phyloP scores from a whole-genome alignment of 2,113 vertebrate genomes.

The Sinocyclocheilus anophthalmus region DNA sequence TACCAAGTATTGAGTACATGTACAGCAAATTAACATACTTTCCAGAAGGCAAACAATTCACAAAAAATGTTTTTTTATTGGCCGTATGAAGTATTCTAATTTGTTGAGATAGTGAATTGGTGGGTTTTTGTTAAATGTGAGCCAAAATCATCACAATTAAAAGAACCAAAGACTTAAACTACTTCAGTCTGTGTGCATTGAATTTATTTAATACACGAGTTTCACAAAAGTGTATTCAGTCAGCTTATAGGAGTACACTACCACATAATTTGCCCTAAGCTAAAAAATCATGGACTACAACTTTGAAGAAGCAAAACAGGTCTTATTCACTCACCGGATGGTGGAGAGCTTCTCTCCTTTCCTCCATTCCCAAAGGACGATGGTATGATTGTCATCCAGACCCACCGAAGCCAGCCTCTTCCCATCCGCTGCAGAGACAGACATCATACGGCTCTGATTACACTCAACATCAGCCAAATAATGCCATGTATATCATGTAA shows the following conservation, averaged over 20 bases:
- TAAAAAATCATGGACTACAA: not conserved
- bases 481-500: not conserved
- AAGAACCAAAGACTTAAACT: no score
- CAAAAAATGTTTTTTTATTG: no score
- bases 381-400: slow-evolving; percentile 92
- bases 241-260: not conserved
- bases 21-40: no score
- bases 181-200: no score
- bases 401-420: slow-evolving; percentile 93
- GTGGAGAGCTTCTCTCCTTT: slow-evolving; percentile 95
- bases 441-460: slow-evolving; percentile 20
- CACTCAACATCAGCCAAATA: slow-evolving; percentile 36
- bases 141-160: no score
- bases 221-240: not conserved
- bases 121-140: no score
- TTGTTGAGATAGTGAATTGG: no score
- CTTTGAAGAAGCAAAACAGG: not conserved
- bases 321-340: slow-evolving; percentile 78
- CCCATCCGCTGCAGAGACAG: slow-evolving; percentile 84
- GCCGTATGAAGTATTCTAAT: no score
- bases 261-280: not conserved
- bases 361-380: slow-evolving; percentile 98
- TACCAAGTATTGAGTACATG: no score
- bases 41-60: no score
- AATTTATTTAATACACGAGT: no score